Percentiles rank a stretch among this genome's conserved stretches.
These are phyloP conservation scores for Arge pagana DNA, from an alignment of 2,888 invertebrate species.

Conservation along the genomic window DNA sequence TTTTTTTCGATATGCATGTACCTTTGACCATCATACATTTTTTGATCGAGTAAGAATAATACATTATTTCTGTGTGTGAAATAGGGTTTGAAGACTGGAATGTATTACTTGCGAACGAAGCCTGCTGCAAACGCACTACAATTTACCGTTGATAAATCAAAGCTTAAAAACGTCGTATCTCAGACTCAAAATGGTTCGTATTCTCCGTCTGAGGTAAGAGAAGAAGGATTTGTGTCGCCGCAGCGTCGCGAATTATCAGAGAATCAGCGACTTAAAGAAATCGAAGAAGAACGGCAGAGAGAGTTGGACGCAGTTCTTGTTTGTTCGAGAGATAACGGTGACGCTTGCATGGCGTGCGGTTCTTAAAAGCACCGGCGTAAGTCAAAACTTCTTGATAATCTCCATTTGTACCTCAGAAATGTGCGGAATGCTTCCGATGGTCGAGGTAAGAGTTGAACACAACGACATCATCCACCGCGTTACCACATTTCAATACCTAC, in stretches of 20 bases:
- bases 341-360: constrained; percentile 86
- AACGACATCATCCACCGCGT: too few relatives aligned
- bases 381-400: not conserved
- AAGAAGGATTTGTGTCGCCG: constrained; percentile 22
- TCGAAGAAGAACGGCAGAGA: constrained; percentile 50
- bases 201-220: constrained; percentile 43
- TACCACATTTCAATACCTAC: too few relatives aligned
- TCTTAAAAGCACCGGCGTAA: constrained; percentile 61
- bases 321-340: constrained; percentile 86
- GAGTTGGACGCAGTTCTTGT: constrained; percentile 75
- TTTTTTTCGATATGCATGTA: not conserved
- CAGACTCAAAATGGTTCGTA: constrained; percentile 27
- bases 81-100: constrained; percentile 94
- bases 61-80: not conserved
- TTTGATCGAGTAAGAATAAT: not conserved
- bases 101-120: constrained; percentile 97
- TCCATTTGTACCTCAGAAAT: constrained; percentile 1
- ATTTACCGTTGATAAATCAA: constrained; percentile 93
- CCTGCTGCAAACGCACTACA: constrained; percentile 96
- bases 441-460: too few relatives aligned
- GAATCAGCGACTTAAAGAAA: not conserved
- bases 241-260: constrained; percentile 5
- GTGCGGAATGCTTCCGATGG: too few relatives aligned
- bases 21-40: not conserved
- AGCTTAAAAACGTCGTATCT: constrained; percentile 53